These are phyloP conservation scores for Sinotaia quadrata DNA, from an alignment of 2,888 invertebrate genomes.

Conservation along the genomic window DNA sequence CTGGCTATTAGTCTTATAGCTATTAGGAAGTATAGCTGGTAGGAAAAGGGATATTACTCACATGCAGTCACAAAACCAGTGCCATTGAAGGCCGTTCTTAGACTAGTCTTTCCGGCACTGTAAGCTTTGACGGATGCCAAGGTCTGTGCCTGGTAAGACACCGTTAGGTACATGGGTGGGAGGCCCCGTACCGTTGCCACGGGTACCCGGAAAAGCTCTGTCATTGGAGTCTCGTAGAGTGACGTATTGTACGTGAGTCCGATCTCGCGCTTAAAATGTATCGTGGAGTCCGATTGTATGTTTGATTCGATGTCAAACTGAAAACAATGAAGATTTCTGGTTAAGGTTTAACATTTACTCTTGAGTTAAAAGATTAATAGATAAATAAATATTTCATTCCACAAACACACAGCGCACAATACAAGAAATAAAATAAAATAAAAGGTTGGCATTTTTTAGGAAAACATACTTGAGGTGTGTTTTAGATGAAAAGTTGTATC, in stretches of 20 bases:
- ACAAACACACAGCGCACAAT: background rate
- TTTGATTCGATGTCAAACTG: conserved; percentile 3
- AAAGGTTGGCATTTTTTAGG: background rate
- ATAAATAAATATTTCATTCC: background rate
- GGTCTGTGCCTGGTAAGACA: background rate
- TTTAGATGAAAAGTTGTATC: too few species aligned
- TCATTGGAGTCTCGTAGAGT: background rate
- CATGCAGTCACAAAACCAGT: background rate
- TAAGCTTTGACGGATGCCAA: conserved; percentile 1
- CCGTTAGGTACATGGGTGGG: conserved; percentile 3
- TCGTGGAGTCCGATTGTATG: background rate
- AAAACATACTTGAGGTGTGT: background rate
- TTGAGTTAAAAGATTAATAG: background rate
- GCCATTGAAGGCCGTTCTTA: conserved; percentile 5
- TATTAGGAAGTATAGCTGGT: background rate
- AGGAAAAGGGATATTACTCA: background rate
- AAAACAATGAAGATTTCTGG: background rate
- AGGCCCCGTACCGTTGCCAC: background rate
- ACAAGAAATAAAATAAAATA: too few species aligned
- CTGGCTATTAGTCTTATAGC: background rate
- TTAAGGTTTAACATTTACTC: background rate
- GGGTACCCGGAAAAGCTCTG: conserved; percentile 8
- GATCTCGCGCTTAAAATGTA: background rate
- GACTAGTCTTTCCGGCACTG: background rate
- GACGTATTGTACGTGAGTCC: conserved; percentile 6